A percentile compares a stretch with the other conserved stretches of the same genome.
Evolutionary conservation across 1,140 invertebrate genomes (phyloP).

Genomic region (Bombus superbus): DNA sequence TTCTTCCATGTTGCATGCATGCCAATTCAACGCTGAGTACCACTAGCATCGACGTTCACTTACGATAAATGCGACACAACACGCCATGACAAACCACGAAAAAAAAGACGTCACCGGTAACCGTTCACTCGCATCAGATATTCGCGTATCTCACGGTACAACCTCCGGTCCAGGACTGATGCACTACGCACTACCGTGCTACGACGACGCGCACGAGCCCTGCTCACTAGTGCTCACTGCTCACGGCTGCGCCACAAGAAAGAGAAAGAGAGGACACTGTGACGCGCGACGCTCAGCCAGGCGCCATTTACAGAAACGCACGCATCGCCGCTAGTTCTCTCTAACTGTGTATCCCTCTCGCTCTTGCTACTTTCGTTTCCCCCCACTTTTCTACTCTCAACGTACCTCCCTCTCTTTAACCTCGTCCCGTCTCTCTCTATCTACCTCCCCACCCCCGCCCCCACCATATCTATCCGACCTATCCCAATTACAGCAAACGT

Average conservation of each 20-base stretch:
- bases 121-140: conserved; percentile 7
- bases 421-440: neutral
- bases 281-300: conserved; percentile 67
- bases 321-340: conserved; percentile 47
- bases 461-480: conserved; percentile 71
- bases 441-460: neutral
- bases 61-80: conserved; percentile 18
- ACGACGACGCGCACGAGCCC: conserved; percentile 23
- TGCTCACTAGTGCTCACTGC: neutral
- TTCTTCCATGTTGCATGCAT: conserved; percentile 68
- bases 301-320: conserved; percentile 75
- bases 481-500: conserved; percentile 79
- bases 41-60: conserved; percentile 65
- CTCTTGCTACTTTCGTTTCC: conserved; percentile 13
- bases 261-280: conserved; percentile 55
- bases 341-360: conserved; percentile 1
- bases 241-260: conserved; percentile 33
- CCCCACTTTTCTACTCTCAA: neutral
- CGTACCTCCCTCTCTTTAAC: conserved; percentile 3
- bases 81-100: neutral
- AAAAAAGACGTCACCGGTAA: conserved; percentile 14
- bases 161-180: conserved; percentile 53
- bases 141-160: conserved; percentile 39
- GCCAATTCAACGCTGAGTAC: conserved; percentile 49
- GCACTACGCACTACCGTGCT: conserved; percentile 29